These are phyloP conservation scores for Atrichornis clamosus DNA, from an alignment of 2,113 vertebrate species.

Conservation along the genomic window DNA sequence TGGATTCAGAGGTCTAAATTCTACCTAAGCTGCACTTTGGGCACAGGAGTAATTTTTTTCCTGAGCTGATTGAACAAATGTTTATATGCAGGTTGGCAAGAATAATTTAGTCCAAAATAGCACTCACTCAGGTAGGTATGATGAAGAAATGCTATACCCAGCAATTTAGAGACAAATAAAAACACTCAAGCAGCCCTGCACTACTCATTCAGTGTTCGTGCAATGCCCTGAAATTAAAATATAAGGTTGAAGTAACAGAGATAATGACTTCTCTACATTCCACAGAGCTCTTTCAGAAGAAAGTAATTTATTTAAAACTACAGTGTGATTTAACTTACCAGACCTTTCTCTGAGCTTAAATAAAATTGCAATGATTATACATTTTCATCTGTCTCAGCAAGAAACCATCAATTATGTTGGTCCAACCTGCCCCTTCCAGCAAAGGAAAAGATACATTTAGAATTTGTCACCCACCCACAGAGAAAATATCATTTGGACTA, in stretches of 20 bases:
- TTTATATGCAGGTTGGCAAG: neutral
- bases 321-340: conserved; percentile 18
- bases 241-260: neutral
- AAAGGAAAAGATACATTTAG: conserved; percentile 27
- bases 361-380: conserved; percentile 27
- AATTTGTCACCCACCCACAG: neutral
- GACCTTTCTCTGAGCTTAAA: conserved; percentile 41
- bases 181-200: neutral
- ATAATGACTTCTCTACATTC: neutral
- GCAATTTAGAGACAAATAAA: neutral
- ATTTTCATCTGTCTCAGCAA: neutral
- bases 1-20: neutral
- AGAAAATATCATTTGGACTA: neutral
- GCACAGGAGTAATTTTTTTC: neutral
- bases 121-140: neutral
- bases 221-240: neutral
- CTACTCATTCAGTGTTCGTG: neutral
- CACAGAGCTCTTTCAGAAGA: neutral
- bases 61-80: neutral
- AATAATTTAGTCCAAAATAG: neutral
- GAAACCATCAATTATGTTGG: conserved; percentile 36
- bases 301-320: conserved; percentile 26
- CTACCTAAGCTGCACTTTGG: neutral
- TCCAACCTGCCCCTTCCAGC: conserved; percentile 7
- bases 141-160: neutral